Percentiles rank a stretch among this genome's conserved stretches.
phyloP scores from a whole-genome alignment of 2,888 invertebrate species.

The Bugulina stolonifera region DNA sequence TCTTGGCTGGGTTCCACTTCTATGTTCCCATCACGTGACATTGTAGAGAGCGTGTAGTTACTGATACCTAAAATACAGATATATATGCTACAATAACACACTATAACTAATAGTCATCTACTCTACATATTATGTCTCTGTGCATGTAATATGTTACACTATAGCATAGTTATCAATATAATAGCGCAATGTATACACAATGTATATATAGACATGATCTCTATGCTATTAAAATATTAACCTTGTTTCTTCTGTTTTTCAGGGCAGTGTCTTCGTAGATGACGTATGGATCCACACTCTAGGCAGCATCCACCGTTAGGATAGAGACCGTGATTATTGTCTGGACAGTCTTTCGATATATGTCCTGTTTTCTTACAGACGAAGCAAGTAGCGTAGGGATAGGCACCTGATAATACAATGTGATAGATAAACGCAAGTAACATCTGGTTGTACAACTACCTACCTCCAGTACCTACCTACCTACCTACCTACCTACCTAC shows the following conservation, averaged over 20 bases:
- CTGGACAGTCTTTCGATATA: conserved; percentile 78
- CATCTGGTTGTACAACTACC: no score
- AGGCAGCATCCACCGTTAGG: conserved; percentile 71
- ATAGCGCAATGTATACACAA: no score
- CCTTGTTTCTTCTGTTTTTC: conserved; percentile 53
- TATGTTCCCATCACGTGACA: background rate
- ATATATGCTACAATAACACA: no score
- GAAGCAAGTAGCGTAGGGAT: conserved; percentile 78
- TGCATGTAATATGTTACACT: no score
- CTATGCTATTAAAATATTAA: conserved; percentile 30
- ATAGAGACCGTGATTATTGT: conserved; percentile 79
- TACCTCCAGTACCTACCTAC: no score
- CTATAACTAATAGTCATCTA: no score
- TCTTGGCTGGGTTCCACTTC: background rate
- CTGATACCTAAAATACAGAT: background rate
- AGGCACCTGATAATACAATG: no score
- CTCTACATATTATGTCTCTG: no score
- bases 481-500: no score
- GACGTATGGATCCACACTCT: conserved; percentile 77
- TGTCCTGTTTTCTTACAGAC: conserved; percentile 82
- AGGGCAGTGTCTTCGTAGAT: conserved; percentile 74
- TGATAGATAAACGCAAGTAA: no score
- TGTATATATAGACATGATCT: no score
- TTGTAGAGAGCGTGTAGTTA: conserved; percentile 16
- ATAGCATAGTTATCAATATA: no score